These are phyloP conservation scores for Sebastes kiyomatsui DNA, from an alignment of 2,797 vertebrate genomes.

Conservation along the genomic window DNA sequence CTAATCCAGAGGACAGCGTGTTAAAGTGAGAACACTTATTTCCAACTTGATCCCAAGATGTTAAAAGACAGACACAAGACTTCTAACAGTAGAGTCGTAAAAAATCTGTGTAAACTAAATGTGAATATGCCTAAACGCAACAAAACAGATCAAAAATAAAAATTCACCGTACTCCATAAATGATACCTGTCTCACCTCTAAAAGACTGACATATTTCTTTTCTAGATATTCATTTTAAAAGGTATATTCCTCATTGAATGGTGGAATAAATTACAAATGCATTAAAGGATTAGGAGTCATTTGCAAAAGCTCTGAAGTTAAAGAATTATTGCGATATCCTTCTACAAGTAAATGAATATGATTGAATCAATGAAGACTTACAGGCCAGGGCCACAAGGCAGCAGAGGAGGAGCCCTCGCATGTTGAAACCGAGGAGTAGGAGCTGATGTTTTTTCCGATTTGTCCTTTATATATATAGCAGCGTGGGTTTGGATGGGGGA, in stretches of 20 bases:
- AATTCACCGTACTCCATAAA: neutral
- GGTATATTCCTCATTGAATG: neutral
- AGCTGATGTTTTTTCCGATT: neutral
- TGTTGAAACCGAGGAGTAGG: slow-evolving; percentile 59
- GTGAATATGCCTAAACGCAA: neutral
- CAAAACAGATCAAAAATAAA: neutral
- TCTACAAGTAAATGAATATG: neutral
- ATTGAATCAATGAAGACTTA: slow-evolving; percentile 59
- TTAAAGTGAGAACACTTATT: neutral
- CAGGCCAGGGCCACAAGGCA: slow-evolving; percentile 77
- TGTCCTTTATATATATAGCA: slow-evolving; percentile 69
- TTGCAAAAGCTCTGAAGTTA: neutral
- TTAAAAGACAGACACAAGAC: neutral
- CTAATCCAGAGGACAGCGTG: neutral
- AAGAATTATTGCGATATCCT: neutral
- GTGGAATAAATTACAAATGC: neutral
- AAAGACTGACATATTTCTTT: neutral
- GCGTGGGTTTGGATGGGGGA: slow-evolving; percentile 4
- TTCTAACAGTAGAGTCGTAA: neutral
- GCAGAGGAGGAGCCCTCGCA: slow-evolving; percentile 74
- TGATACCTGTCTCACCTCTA: neutral
- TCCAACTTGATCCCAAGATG: neutral
- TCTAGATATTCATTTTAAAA: neutral
- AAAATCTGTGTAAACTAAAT: neutral
- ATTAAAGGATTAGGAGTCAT: neutral